Conservation (phyloP, 2,888 invertebrate species). For the Ophioninae sp. region DNA sequence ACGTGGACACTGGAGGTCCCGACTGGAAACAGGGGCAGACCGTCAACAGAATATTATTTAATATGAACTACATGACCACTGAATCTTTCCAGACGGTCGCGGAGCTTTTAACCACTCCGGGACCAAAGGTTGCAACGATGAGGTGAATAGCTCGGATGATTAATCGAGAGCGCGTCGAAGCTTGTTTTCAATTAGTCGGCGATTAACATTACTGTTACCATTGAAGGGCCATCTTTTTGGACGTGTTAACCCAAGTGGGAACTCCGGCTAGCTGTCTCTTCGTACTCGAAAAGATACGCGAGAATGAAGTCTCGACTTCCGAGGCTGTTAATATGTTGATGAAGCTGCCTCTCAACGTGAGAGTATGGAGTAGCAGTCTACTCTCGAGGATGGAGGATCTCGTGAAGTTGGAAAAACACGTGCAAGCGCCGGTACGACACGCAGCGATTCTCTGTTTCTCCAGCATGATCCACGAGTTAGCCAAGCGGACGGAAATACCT, state of each 20-base stretch:
- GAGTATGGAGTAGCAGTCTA: conserved; percentile 78
- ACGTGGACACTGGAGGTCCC: conserved; percentile 74
- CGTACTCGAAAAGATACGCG: conserved; percentile 77
- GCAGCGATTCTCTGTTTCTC: conserved; percentile 81
- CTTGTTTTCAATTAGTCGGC: not conserved
- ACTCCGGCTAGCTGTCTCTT: conserved; percentile 79
- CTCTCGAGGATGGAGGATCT: conserved; percentile 77
- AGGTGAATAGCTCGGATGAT: conserved; percentile 62
- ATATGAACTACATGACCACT: conserved; percentile 75
- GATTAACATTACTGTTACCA: not conserved
- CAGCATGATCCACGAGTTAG: conserved; percentile 79
- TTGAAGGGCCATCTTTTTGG: conserved; percentile 78
- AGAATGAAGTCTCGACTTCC: conserved; percentile 73
- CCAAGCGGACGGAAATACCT: conserved; percentile 46
- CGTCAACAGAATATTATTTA: conserved; percentile 75
- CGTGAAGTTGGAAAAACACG: conserved; percentile 66
- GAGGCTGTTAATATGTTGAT: conserved; percentile 77
- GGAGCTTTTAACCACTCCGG: conserved; percentile 59
- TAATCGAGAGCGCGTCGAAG: not conserved
- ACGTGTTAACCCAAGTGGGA: conserved; percentile 81
- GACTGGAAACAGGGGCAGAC: conserved; percentile 76
- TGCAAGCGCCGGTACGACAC: conserved; percentile 72
- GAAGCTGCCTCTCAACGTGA: conserved; percentile 80
- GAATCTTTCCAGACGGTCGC: conserved; percentile 73
- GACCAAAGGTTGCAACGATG: conserved; percentile 64